phyloP scores from a whole-genome alignment of 2,888 invertebrate genomes.

The Drosophila sordidapex region DNA sequence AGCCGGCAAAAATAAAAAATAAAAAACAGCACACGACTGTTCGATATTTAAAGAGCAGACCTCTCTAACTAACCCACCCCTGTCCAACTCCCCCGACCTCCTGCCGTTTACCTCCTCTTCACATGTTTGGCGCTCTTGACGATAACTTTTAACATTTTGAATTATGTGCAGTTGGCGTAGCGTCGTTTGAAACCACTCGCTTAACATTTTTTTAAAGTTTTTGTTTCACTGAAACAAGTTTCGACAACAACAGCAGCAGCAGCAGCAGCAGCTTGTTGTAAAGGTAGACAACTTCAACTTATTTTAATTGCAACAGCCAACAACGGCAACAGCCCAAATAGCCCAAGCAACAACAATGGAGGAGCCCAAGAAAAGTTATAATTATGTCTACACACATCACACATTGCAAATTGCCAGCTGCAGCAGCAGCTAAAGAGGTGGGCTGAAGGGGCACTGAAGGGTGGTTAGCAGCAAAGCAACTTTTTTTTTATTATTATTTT shows the following conservation, averaged over 20 bases:
- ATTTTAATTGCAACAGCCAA: constrained; percentile 76
- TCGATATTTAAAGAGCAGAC: constrained; percentile 56
- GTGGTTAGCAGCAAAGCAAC: background rate
- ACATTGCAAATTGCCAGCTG: constrained; percentile 41
- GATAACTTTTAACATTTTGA: constrained; percentile 79
- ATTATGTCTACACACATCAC: constrained; percentile 66
- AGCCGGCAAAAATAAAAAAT: constrained; percentile 27
- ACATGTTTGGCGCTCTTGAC: constrained; percentile 68
- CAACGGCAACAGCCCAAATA: constrained; percentile 44
- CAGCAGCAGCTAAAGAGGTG: background rate
- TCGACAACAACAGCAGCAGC: constrained; percentile 39
- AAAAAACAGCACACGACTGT: constrained; percentile 27
- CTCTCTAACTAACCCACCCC: constrained; percentile 4
- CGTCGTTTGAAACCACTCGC: constrained; percentile 62
- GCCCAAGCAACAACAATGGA: constrained; percentile 43
- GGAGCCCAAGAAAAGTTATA: constrained; percentile 71
- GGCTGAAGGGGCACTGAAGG: background rate
- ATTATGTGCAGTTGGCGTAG: constrained; percentile 71
- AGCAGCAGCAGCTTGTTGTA: constrained; percentile 59
- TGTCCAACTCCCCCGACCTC: background rate
- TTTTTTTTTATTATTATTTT: background rate
- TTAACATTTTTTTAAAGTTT: constrained; percentile 45
- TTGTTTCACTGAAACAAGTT: constrained; percentile 65
- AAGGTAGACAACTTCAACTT: constrained; percentile 81
- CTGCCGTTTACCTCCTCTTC: constrained; percentile 3